Evolutionary conservation across 2,113 vertebrate genomes (phyloP), one percentile per base, ranked within the genome.

Genomic region (Vanacampus margaritifer): DNA sequence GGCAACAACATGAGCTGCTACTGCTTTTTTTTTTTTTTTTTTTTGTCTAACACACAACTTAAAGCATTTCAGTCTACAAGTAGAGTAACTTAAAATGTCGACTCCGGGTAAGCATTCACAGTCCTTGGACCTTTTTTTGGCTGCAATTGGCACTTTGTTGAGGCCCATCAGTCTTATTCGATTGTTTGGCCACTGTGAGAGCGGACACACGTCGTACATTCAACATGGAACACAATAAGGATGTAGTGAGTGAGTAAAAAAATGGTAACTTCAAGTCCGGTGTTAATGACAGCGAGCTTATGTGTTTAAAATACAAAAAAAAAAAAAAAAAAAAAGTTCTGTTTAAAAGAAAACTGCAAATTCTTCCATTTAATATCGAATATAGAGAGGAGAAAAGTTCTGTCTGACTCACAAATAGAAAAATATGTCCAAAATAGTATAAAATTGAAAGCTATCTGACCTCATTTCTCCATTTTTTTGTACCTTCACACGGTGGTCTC

Each of bases 401-500:
- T 76, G 57, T 51, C 46, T 67, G 64, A 35, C 32, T 59, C 37
- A 23, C 65, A 58, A 50, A 36, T 66, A 54, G 35, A 51, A 51
- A 53, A 66, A 72, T 69, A 63, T 46, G 71, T 74, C 74, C 72
- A 67, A 48, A 69, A 73, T 48, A 45, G 41, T 68, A 65, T 65
- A 74, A 46, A 81, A 79, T 75, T 71, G 71, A 88, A 86, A 87
- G 86, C 86, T 82, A 78, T 84, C 75, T 46, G 80, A 87, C 83
- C 83, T 84, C 69, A 69, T 84, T 70, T 35, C 71, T 66, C 41
- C 60, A 6, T 72, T 64, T 21, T 16, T 24, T 9, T 56, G 5
- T 13, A n/a, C 10, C 51, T n/a, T 96, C 89, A 98, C 91, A 98
- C 97, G 0, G 96, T 97, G 0, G 97, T 99, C 89, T 99, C 96